phyloP scores from a whole-genome alignment of 2,797 vertebrate species.

The Phalloptychus januarius region DNA sequence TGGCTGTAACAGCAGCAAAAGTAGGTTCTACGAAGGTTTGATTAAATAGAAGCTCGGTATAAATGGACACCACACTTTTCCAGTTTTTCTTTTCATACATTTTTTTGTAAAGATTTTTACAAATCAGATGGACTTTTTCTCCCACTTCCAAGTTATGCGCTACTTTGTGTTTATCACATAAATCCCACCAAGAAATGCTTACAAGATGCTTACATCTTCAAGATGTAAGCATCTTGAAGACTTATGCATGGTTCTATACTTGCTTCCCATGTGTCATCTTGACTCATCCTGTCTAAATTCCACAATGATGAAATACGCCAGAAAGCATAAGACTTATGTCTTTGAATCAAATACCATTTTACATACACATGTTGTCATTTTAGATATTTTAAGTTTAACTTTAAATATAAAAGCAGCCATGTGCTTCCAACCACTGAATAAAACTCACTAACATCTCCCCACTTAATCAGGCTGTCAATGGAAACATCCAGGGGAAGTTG shows the following conservation, averaged over 20 bases:
- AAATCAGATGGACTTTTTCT: not conserved
- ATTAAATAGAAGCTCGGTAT: not conserved
- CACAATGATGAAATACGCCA: slow-evolving; percentile 37
- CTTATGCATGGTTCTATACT: not conserved
- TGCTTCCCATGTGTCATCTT: not conserved
- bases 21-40: not conserved
- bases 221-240: not conserved
- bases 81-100: not conserved
- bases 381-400: not conserved
- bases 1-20: not conserved
- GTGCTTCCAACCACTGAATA: slow-evolving; percentile 16
- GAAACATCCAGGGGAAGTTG: slow-evolving; percentile 74
- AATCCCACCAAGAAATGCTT: not conserved
- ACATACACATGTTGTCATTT: slow-evolving; percentile 25
- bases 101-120: not conserved
- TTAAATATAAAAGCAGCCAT: not conserved
- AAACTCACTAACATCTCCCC: slow-evolving; percentile 41
- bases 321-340: slow-evolving; percentile 28
- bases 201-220: too few species aligned
- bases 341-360: slow-evolving; percentile 28
- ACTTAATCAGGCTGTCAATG: slow-evolving; percentile 66
- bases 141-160: not conserved
- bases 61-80: not conserved
- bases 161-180: not conserved
- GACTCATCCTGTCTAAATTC: slow-evolving; percentile 13